Evolutionary conservation across 2,888 invertebrate genomes (phyloP), one percentile per base, ranked within the genome.

Genomic region (Herminia tarsipennalis): DNA sequence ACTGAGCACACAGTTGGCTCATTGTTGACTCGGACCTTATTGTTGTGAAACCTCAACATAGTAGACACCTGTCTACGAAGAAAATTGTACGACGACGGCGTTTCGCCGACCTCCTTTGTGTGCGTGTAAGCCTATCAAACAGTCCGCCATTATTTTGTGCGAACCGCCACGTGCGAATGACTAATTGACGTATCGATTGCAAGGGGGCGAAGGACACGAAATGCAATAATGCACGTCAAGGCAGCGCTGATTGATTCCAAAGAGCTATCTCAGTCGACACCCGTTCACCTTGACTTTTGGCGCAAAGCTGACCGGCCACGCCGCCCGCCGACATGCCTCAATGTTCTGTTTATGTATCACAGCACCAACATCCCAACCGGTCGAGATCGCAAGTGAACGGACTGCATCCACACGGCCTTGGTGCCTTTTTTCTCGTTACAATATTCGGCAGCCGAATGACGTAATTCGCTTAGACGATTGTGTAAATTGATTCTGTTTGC

Each of bases 311-410:
- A n/a, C n/a, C n/a, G n/a, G n/a, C n/a, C 56, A 17, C 16, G 16
- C 28, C 20, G 46, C 49, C 5, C 22, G 17, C 47, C 25, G 41
- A 44, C 57, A 43, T 53, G 45, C 37, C 48, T 56, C 57, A 45
- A 53, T 54, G 56, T 56, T 61, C 60, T 70, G 73, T 78, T 72
- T 74, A 67, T 67, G 62, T 76, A 70, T 69, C 66, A 63, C 60
- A n/a, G n/a, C n/a, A n/a, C n/a, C n/a, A n/a, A n/a, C 73, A 75
- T 70, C 75, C 61, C 68, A 59, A 68, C 70, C 64, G 67, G 70
- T 74, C 76, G 86, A 88, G 85, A 88, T 79, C 83, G 87, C 76
- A 86, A 88, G 88, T 88, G 87, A 88, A 84, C 84, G 86, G 87
- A 73, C 80, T 82, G 86, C 86, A 84, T 65, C 59, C 71, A 64